phyloP scores from a whole-genome alignment of 1,140 invertebrate species.

The Drosophila sturtevanti region DNA sequence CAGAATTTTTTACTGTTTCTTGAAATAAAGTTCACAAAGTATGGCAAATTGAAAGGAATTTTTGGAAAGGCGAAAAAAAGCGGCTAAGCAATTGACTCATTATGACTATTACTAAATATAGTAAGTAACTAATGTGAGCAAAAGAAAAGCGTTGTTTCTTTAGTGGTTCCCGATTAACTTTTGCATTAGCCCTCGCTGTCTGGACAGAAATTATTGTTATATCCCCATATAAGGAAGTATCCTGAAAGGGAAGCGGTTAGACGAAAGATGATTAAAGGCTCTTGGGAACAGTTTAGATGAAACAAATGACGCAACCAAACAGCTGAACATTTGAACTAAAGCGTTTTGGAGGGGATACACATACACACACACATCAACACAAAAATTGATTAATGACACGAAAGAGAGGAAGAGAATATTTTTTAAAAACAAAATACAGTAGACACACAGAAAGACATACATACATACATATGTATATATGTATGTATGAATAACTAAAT shows the following conservation, averaged over 20 bases:
- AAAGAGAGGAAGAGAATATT: constrained; percentile 7
- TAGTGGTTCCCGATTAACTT: background rate
- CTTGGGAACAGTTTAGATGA: constrained; percentile 8
- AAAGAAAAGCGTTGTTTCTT: no score
- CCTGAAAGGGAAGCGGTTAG: background rate
- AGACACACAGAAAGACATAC: background rate
- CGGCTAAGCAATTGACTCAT: no score
- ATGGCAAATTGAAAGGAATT: no score
- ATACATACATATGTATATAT: background rate
- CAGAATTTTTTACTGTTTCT: no score
- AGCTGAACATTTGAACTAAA: constrained; percentile 6
- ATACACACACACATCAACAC: background rate
- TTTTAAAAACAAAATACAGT: constrained; percentile 5
- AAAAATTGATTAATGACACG: constrained; percentile 2
- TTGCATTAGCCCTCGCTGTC: background rate
- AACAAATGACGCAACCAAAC: constrained; percentile 3
- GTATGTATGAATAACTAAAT: background rate
- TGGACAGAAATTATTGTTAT: background rate
- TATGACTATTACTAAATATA: background rate
- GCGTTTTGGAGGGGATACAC: background rate
- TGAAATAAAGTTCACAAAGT: no score
- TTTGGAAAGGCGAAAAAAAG: no score
- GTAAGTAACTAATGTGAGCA: no score
- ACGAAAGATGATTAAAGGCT: constrained; percentile 2
- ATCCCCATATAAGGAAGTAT: background rate